These are phyloP conservation scores for Altica lythri DNA, from an alignment of 2,888 invertebrate species.

Conservation along the genomic window DNA sequence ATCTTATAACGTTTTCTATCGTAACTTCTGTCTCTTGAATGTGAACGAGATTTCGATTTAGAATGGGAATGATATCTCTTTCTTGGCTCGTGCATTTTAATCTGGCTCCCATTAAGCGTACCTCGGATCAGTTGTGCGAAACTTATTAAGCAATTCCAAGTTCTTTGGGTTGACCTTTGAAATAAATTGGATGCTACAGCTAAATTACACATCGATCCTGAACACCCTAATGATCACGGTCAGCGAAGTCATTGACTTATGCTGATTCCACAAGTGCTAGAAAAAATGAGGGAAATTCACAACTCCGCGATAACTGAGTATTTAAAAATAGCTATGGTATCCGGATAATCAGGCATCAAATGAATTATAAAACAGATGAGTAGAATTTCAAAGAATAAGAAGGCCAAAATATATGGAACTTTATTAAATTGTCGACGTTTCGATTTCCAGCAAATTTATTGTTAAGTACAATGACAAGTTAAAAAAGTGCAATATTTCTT, in stretches of 20 bases:
- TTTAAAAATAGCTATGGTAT: constrained; percentile 8
- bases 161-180: constrained; percentile 71
- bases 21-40: constrained; percentile 62
- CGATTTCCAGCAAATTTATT: too few relatives aligned
- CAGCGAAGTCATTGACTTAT: constrained; percentile 43
- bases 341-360: too few relatives aligned
- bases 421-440: too few relatives aligned
- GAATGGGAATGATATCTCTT: constrained; percentile 79
- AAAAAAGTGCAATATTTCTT: too few relatives aligned
- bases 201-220: constrained; percentile 74
- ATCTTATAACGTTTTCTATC: constrained; percentile 70
- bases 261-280: constrained; percentile 17
- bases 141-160: constrained; percentile 64
- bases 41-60: constrained; percentile 63
- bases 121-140: constrained; percentile 39
- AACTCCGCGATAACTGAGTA: constrained; percentile 2
- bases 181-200: constrained; percentile 68
- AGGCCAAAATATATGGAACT: too few relatives aligned
- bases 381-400: too few relatives aligned
- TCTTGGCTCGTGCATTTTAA: constrained; percentile 74
- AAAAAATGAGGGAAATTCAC: constrained; percentile 23
- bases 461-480: too few relatives aligned
- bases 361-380: too few relatives aligned
- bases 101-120: constrained; percentile 5
- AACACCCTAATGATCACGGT: constrained; percentile 61